phyloP scores from a whole-genome alignment of 2,113 vertebrate genomes.

The Lasiurus borealis region DNA sequence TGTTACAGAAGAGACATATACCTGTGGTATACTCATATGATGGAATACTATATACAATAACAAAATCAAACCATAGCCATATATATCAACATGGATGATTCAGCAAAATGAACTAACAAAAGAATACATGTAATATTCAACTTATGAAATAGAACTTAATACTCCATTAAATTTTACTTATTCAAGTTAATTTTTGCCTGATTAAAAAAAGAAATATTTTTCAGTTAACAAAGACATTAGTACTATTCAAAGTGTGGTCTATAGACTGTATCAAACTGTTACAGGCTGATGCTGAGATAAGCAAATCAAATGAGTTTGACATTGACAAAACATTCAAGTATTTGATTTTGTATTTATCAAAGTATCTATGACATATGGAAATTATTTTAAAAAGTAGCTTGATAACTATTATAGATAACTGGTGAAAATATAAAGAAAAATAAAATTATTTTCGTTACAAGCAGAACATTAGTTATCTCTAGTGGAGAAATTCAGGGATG shows the following conservation, averaged over 20 bases:
- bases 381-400: not conserved
- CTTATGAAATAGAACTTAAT: not conserved
- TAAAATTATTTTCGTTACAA: not conserved
- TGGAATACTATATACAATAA: not conserved
- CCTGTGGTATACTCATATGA: not conserved
- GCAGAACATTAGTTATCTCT: not conserved
- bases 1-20: not conserved
- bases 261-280: not conserved
- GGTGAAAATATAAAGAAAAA: not conserved
- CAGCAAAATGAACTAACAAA: not conserved
- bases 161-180: not conserved
- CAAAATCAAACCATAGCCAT: not conserved
- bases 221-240: not conserved
- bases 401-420: slow-evolving; percentile 1
- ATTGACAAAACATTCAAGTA: not conserved
- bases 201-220: not conserved
- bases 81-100: not conserved
- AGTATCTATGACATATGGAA: not conserved
- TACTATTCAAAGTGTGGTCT: not conserved
- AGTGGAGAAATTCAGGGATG: not conserved
- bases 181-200: slow-evolving; percentile 5
- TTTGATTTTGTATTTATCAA: not conserved
- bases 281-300: not conserved
- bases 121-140: not conserved
- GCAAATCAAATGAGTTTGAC: not conserved